A percentile compares a stretch with the other conserved stretches of the same genome.
Evolutionary conservation across 2,888 invertebrate genomes (phyloP).

Genomic region (Lymantria monacha): DNA sequence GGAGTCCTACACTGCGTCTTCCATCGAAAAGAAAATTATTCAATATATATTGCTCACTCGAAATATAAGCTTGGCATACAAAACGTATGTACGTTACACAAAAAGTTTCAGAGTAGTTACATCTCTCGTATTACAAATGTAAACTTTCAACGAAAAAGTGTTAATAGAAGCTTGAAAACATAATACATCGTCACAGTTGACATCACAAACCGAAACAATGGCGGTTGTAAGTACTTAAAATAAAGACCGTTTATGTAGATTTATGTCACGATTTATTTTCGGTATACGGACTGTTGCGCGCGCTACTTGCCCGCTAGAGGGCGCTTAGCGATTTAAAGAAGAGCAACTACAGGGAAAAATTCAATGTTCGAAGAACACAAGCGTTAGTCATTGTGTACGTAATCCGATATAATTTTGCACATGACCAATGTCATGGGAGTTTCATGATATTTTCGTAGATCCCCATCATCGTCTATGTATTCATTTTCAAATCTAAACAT

Average conservation of each 20-base stretch:
- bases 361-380: constrained; percentile 30
- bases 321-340: constrained; percentile 46
- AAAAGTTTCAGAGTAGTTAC: neutral
- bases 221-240: constrained; percentile 47
- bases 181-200: constrained; percentile 9
- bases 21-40: too few species aligned
- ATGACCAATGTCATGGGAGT: constrained; percentile 20
- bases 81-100: neutral
- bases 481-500: too few species aligned
- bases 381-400: constrained; percentile 34
- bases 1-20: too few species aligned
- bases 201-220: constrained; percentile 48
- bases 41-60: too few species aligned
- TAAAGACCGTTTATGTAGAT: constrained; percentile 74
- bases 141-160: constrained; percentile 6
- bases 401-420: constrained; percentile 27
- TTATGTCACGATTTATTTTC: constrained; percentile 76
- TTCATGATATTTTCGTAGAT: constrained; percentile 16
- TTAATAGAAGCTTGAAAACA: neutral
- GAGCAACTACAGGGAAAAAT: constrained; percentile 42
- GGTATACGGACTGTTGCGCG: constrained; percentile 54
- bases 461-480: too few species aligned
- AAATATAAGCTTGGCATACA: too few species aligned
- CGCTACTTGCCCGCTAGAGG: constrained; percentile 61
- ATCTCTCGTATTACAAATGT: constrained; percentile 18